These are phyloP conservation scores for Andrena chrysosceles DNA, from an alignment of 2,888 invertebrate genomes.

Conservation along the genomic window DNA sequence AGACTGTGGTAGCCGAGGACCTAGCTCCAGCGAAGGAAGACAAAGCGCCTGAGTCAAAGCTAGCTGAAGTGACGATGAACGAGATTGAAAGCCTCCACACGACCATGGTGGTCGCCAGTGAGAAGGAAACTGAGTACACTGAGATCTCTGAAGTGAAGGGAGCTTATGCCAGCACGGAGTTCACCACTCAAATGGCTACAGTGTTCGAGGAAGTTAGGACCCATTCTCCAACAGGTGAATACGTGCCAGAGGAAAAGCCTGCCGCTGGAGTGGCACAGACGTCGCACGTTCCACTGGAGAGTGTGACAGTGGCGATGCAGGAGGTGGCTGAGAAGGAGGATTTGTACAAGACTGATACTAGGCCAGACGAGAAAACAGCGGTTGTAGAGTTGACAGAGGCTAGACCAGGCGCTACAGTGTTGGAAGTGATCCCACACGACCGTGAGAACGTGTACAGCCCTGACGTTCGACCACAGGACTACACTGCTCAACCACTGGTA, in stretches of 20 bases:
- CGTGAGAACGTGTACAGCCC: slow-evolving; percentile 77
- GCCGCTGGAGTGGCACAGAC: slow-evolving; percentile 82
- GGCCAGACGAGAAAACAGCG: slow-evolving; percentile 84
- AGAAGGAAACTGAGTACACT: slow-evolving; percentile 85
- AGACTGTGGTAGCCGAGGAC: slow-evolving; percentile 87
- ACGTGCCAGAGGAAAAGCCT: slow-evolving; percentile 82
- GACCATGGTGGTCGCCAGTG: slow-evolving; percentile 85
- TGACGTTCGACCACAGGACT: slow-evolving; percentile 75
- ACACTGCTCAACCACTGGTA: slow-evolving; percentile 81
- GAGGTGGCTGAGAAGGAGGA: slow-evolving; percentile 85
- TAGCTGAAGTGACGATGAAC: slow-evolving; percentile 83
- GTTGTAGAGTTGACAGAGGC: slow-evolving; percentile 82
- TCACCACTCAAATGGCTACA: slow-evolving; percentile 85
- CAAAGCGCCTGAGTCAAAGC: slow-evolving; percentile 82
- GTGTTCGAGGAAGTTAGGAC: slow-evolving; percentile 85
- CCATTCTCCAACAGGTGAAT: slow-evolving; percentile 83
- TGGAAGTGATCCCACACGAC: slow-evolving; percentile 82
- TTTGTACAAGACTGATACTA: slow-evolving; percentile 80
- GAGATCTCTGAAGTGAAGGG: slow-evolving; percentile 81
- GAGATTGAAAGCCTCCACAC: slow-evolving; percentile 85
- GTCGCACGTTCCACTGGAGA: slow-evolving; percentile 78
- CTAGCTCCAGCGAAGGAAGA: slow-evolving; percentile 84
- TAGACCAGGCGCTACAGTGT: slow-evolving; percentile 77
- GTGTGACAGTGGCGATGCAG: slow-evolving; percentile 83
- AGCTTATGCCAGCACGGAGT: slow-evolving; percentile 85